Evolutionary conservation across 2,113 vertebrate species (phyloP), one percentile per base, ranked within the genome.

Genomic region (Callipepla squamata): DNA sequence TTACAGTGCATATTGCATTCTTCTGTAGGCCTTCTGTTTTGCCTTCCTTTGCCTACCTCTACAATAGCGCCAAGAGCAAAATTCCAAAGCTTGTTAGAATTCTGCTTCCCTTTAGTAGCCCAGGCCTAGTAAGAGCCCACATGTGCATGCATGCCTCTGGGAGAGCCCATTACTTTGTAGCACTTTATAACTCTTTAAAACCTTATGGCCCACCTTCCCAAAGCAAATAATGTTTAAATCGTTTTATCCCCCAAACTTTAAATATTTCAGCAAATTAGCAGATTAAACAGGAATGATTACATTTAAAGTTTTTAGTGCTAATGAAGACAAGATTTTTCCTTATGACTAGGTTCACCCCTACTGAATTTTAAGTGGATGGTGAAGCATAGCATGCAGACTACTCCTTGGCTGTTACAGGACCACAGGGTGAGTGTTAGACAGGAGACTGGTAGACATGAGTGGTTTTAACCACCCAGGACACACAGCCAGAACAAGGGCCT

Each of bases 341-440:
- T 90, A 48, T 88, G 84, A 93, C 25, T 87, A 72, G 50, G 51
- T 68, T 86, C 85, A 96, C 17, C 22, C 50, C 30, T 57, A 7
- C 8, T 77, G 65, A 95, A 96, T 95, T 92, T 94, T 95, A 96
- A 96, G 80, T 76, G 95, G 78, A 40, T 51, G 45, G 42, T 69
- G 63, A 91, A 79, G 28, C 28, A 66, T 72, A 80, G 76, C 63
- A 90, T 7, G 10, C 4, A 2, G 9, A 34, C 87, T 89, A 23
- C 88, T 89, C 48, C 45, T 74, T 40, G 62, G 47, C 78, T 92
- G n/a, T 81, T 84, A 68, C 2, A 4, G 62, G 20, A 34, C 36
- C 55, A 69, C 15, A 7, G 18, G 57, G 42, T 22, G 42, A 80
- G 45, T 26, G 16, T 62, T 55, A 77, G 76, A 48, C 23, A 40